Evolutionary conservation across 2,888 invertebrate genomes (phyloP).

Genomic region (Eupithecia vulgata): DNA sequence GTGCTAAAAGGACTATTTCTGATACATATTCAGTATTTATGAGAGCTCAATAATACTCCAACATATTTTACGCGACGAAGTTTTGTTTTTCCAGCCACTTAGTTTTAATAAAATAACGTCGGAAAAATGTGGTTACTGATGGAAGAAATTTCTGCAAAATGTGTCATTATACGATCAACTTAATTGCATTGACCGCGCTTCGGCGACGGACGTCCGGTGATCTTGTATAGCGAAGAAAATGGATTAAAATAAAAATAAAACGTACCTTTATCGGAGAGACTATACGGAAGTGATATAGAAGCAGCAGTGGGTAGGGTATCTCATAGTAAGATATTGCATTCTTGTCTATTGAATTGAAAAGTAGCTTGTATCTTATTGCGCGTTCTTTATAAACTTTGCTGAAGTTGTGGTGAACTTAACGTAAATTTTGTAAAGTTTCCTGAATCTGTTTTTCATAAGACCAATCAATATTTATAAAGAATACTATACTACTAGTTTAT

Average conservation of each 20-base stretch:
- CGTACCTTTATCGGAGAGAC: conserved; percentile 50
- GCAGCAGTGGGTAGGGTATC: conserved; percentile 11
- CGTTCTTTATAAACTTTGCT: conserved; percentile 18
- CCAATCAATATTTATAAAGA: background rate
- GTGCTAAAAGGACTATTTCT: conserved; percentile 37
- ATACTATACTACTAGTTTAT: background rate
- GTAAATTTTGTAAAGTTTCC: conserved; percentile 1
- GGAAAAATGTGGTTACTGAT: conserved; percentile 38
- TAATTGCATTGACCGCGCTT: conserved; percentile 78
- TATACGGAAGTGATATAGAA: conserved; percentile 41
- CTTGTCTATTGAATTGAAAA: conserved; percentile 36
- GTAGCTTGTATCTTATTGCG: conserved; percentile 26
- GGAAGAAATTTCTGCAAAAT: conserved; percentile 64
- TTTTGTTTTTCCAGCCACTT: conserved; percentile 28
- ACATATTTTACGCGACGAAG: conserved; percentile 25
- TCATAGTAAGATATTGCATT: conserved; percentile 28
- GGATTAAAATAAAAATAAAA: conserved; percentile 75
- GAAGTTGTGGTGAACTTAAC: conserved; percentile 2
- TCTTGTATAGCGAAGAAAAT: conserved; percentile 72
- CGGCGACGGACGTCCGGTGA: conserved; percentile 72
- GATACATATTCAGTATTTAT: conserved; percentile 42
- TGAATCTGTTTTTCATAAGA: background rate
- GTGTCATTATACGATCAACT: conserved; percentile 79
- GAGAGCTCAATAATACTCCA: conserved; percentile 33
- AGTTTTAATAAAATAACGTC: conserved; percentile 36